Evolutionary conservation across 2,888 invertebrate species (phyloP), one percentile per base, ranked within the genome.

Genomic region (Hydraecia micacea): DNA sequence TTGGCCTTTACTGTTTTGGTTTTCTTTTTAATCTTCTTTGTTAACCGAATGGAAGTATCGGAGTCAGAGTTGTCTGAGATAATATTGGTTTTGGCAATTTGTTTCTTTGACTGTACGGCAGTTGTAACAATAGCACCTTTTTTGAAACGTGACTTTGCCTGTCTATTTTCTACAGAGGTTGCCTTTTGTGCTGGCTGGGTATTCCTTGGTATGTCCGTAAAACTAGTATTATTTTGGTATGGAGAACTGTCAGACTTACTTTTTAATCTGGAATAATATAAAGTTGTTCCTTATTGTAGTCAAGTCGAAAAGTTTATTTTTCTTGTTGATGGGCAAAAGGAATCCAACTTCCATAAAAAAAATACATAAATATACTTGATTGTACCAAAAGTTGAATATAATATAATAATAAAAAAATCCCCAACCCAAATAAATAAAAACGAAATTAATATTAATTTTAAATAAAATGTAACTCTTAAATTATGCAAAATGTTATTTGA

Each of bases 41-140:
- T 92, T 75, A 93, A 92, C 79, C 94, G 95, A 65, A 93, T 91
- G 68, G 96, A 97, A 55, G 96, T 97, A 58, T 97, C 97, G 11
- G 97, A 93, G 89, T 95, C 97, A 25, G 93, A 95, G 82, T 94
- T 94, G 65, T 97, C 97, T 32, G 95, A 94, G 21, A 93, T 89
- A 49, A 92, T 87, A 72, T 83, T 92, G 73, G 84, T 80, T 89
- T 93, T 95, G 72, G 88, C 89, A 81, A 85, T 93, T 73, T 89
- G 86, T 88, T 96, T 97, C 83, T 95, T 96, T 49, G 91, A 93
- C 90, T 97, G 97, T 52, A 97, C 91, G 4, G 97, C 97, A 21
- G 97, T 97, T 49, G 97, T 97, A 0, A 98, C 97, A 82, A 97
- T 95, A 36, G 97, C 97, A 79, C 97, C 95, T 86, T 97, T 97